phyloP scores from a whole-genome alignment of 2,113 vertebrate species.

The cattle (Bos taurus) region DNA sequence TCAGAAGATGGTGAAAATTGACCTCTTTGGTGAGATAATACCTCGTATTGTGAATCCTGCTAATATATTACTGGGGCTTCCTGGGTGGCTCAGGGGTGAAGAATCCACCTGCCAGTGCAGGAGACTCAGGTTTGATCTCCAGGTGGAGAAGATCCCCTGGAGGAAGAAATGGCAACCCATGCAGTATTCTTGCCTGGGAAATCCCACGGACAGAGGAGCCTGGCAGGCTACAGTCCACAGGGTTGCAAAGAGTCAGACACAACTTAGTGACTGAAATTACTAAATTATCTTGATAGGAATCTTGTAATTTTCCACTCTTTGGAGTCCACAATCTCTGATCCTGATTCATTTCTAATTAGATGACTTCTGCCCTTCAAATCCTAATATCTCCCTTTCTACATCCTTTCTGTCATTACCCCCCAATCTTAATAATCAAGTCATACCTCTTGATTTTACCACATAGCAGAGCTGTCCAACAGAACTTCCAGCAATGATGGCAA shows the following conservation, averaged over 20 bases:
- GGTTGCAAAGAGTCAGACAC: neutral
- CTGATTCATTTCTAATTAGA: neutral
- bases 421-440: constrained; percentile 10
- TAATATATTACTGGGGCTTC: neutral
- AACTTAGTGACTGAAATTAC: neutral
- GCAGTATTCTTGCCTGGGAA: neutral
- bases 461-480: constrained; percentile 9
- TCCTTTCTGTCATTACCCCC: neutral
- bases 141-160: neutral
- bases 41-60: neutral
- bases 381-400: neutral
- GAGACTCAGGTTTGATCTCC: neutral
- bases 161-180: neutral
- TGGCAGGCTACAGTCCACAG: neutral
- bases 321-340: neutral
- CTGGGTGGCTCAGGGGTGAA: neutral
- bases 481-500: neutral
- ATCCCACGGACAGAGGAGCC: neutral
- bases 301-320: neutral
- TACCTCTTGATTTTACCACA: neutral
- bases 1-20: neutral
- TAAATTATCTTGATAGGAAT: neutral
- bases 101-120: neutral
- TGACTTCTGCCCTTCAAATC: neutral
- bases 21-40: neutral